Evolutionary conservation across 1,140 invertebrate genomes (phyloP).

Genomic region (Brachionus asplanchnoidis): DNA sequence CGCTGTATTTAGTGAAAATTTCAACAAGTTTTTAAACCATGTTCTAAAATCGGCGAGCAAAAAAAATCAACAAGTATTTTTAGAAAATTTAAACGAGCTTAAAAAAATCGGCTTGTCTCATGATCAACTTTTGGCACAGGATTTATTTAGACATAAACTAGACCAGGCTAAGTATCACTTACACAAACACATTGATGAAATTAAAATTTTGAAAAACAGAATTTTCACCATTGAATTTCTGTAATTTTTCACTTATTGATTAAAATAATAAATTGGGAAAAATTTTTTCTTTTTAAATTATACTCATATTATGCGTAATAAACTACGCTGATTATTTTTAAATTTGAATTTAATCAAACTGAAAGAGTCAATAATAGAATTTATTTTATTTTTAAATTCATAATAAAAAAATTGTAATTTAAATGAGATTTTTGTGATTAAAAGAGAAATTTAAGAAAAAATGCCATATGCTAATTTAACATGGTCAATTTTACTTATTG

Average conservation of each 20-base stretch:
- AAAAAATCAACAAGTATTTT: not conserved
- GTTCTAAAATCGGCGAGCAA: not conserved
- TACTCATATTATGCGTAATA: constrained; percentile 1
- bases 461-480: too few relatives aligned
- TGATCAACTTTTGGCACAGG: constrained; percentile 7
- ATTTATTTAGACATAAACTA: not conserved
- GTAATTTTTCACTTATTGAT: constrained; percentile 4
- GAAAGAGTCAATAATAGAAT: not conserved
- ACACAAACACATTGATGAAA: not conserved
- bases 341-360: constrained; percentile 15
- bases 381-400: too few relatives aligned
- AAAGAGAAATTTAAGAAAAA: too few relatives aligned
- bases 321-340: not conserved
- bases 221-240: not conserved
- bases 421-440: too few relatives aligned
- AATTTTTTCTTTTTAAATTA: not conserved
- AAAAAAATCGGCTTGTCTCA: not conserved
- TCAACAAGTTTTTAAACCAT: constrained; percentile 14
- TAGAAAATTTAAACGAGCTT: not conserved
- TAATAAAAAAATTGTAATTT: too few relatives aligned
- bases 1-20: constrained; percentile 14
- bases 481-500: too few relatives aligned
- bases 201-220: not conserved
- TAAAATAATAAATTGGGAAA: not conserved
- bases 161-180: not conserved